These are phyloP conservation scores for Caenorhabditis drosophilae DNA, from an alignment of 2,888 invertebrate genomes.

Conservation along the genomic window DNA sequence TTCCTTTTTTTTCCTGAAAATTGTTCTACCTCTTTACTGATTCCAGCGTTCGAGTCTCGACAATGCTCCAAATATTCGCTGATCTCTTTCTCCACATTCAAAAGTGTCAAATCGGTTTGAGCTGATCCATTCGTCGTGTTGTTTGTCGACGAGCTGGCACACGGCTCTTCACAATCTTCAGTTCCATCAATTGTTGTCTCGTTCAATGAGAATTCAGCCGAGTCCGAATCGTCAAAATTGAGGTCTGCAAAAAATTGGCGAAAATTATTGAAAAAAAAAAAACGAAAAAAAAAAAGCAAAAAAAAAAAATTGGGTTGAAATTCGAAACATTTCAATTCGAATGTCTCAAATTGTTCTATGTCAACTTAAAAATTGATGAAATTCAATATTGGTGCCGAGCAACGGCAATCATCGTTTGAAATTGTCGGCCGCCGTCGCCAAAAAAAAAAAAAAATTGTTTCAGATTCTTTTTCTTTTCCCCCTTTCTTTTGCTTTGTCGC, in stretches of 20 bases:
- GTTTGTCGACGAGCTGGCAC: slow-evolving; percentile 35
- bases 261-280: too few relatives aligned
- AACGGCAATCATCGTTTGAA: too few relatives aligned
- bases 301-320: too few relatives aligned
- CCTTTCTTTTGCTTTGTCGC: too few relatives aligned
- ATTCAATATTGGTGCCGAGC: too few relatives aligned
- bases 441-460: slow-evolving; percentile 7
- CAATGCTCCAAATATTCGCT: slow-evolving; percentile 42
- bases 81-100: slow-evolving; percentile 47
- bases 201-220: slow-evolving; percentile 31
- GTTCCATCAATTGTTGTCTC: too few relatives aligned
- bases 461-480: slow-evolving; percentile 16
- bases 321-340: too few relatives aligned
- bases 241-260: too few relatives aligned
- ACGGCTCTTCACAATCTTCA: slow-evolving; percentile 19
- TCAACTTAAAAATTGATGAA: too few relatives aligned
- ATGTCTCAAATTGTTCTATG: too few relatives aligned
- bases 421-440: too few relatives aligned
- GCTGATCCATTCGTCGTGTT: slow-evolving; percentile 47
- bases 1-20: not conserved
- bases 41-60: slow-evolving; percentile 29
- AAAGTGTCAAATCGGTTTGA: slow-evolving; percentile 48
- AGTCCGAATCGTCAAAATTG: slow-evolving; percentile 37
- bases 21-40: slow-evolving; percentile 41
- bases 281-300: slow-evolving; percentile 10